These are phyloP conservation scores for Mesocentrotus franciscanus DNA, from an alignment of 53 echinoderm and acorn worm species.

Conservation along the genomic window DNA sequence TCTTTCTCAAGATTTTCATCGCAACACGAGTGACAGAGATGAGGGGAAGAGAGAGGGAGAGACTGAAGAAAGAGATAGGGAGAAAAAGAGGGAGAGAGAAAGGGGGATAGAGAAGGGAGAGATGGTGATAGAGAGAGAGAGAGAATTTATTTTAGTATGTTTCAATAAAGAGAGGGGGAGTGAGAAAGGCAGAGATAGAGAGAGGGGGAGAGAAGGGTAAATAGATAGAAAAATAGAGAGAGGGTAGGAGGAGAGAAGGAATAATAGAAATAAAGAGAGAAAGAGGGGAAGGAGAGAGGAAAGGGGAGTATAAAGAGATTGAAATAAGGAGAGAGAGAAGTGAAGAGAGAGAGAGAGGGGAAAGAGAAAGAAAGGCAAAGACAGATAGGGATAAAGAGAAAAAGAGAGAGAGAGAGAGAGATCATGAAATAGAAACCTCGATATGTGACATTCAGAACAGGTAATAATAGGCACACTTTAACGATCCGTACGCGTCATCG, in stretches of 20 bases:
- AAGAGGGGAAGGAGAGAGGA: not conserved
- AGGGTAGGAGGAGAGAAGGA: not conserved
- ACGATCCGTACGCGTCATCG: not conserved
- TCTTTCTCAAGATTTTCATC: not conserved
- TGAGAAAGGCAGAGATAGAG: not conserved
- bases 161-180: not conserved
- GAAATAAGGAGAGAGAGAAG: not conserved
- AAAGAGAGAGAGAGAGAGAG: not conserved
- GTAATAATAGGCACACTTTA: conserved; percentile 18
- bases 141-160: no score
- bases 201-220: not conserved
- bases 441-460: conserved; percentile 14
- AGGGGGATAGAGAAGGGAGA: not conserved
- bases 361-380: not conserved
- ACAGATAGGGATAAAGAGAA: not conserved
- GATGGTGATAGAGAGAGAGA: not conserved
- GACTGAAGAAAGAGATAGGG: not conserved
- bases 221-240: not conserved
- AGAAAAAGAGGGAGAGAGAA: not conserved
- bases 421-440: not conserved
- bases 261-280: not conserved
- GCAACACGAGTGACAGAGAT: not conserved
- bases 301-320: not conserved
- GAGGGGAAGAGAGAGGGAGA: not conserved
- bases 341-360: not conserved